Evolutionary conservation across 1,140 invertebrate genomes (phyloP), one percentile per base, ranked within the genome.

Genomic region (Drosophila rufa): DNA sequence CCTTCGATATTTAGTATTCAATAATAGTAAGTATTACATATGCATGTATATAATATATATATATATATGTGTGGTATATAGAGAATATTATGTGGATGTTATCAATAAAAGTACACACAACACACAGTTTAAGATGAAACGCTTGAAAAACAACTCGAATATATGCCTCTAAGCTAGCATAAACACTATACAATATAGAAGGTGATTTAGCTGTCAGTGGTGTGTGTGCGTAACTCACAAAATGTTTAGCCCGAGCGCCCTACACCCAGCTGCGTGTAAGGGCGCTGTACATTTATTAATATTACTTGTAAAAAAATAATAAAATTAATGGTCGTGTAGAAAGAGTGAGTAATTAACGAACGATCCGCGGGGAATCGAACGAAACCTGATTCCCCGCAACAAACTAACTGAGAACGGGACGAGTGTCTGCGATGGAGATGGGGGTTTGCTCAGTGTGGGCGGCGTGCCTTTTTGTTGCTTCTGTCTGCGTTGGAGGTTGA

Each of bases 61-160:
- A n/a, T n/a, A 67, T 57, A 50, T 50, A 51, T 60, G 30, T 56
- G 45, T 45, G 50, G 40, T 60, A 61, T 75, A 58, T 73, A 61
- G 70, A 74, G 58, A 73, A 73, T 73, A 73, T 73, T 73, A 67
- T 74, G 46, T 67, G 64, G 78, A 78, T 79, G 68, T 75, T 90
- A 78, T 73, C 74, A 80, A 82, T 85, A 85, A 86, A 90, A 87
- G 53, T 40, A 56, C 78, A 76, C 79, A 85, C 83, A 80, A 83
- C 83, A 90, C 85, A 90, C 85, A 85, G 14, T 33, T 40, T 61
- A 79, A 56, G 74, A 74, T 91, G 79, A 91, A 91, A 91, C 82
- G 80, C 82, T 87, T 78, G 68, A 45, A 73, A 73, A 45, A 69
- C 30, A 70, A 50, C 27, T 57, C 11, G 50, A 61, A 38, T 73